Base-by-base conservation (phyloP, 2,888 invertebrate species). In the Athalia cordata region DNA sequence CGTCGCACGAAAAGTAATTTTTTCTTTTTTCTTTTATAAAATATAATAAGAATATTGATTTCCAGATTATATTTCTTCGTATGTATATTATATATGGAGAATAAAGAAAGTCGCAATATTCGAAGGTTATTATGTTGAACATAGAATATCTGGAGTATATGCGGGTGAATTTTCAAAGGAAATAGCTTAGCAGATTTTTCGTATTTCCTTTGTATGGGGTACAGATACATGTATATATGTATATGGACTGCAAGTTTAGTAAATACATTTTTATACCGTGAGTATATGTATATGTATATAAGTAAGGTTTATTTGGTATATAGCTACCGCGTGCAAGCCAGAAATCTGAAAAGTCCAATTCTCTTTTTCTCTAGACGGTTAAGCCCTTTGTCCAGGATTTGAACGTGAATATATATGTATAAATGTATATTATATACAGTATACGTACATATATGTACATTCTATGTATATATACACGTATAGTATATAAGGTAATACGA, bases 351-450 rank as follows among this genome's bases (percentile, higher is more conserved):
- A 45, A 29, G 45, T 47, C 6, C 11, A 67, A 8, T 67, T 67
- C 15, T 29, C 50, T 67, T 67, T 67, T 50, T 67, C 64, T 50
- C 50, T n/a, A 67, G 47, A 67, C 50, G 8, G 61, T 13, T 61
- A 67, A 15, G 52, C 6, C 43, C 68, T 68, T 55, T 68, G 52
- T 68, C 29, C 68, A 8, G 5, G 52, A 55, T 68, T 68, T 68
- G 29, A 55, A 68, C 29, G 52, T 11, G 43, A 61, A n/a, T 9
- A 29, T 9, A 47, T 4, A 43, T 29, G 2, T 29, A 29, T 2
- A 29, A 29, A 29, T 29, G 29, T 29, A 29, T 29, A 29, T 29
- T 67, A 45, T 50, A 8, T 67, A 67, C 50, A 6, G 43, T 64
- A 15, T 11, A 3, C n/a, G 6, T 45, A 45, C 8, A 64, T 43